Evolutionary conservation across 30 jellyfish, hydroid and myxozoan genomes (phyloP), one percentile per base, ranked within the genome.

Genomic region (Euphysa ruthae): DNA sequence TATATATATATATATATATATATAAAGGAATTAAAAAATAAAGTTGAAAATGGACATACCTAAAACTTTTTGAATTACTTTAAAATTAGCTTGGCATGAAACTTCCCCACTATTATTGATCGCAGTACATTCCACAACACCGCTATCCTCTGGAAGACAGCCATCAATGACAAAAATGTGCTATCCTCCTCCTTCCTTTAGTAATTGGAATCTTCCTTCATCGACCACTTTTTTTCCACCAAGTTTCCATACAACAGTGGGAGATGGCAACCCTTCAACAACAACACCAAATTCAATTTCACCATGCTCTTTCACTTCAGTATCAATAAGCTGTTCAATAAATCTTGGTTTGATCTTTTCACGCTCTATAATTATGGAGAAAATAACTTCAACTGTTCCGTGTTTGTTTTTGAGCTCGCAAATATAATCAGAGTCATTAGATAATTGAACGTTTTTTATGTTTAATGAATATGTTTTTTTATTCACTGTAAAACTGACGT

Each of bases 31-130:
- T n/a, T n/a, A n/a, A n/a, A n/a, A n/a, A n/a, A 38, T 38, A 8
- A n/a, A 12, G 12, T 38, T 38, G 52, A 38, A 38, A n/a, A n/a
- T n/a, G 21, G n/a, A 25, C 74, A 35, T 34, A 65, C 73, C 83
- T 4, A 52, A 15, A 22, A 18, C 46, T 20, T 42, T 50, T 49
- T 57, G 22, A 18, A 19, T 44, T 1, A 85, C 85, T 1, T 16
- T 43, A 23, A 85, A 74, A 1, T 15, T 49, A 7, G 86, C 86
- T 20, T 15, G 58, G 25, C 94, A 77, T 24, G 63, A 2, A 16
- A 35, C 85, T 0, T 71, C 93, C 23, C 96, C 96, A 32, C 42
- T 82, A 35, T 50, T 13, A 61, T 85, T 85, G 6, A 38, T 62
- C 4, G 85, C 93, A 22, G 32, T 38, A 62, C 96, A 85, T 20